These are phyloP conservation scores for Simalia tracyae DNA, from an alignment of 2,797 vertebrate genomes.

Conservation along the genomic window DNA sequence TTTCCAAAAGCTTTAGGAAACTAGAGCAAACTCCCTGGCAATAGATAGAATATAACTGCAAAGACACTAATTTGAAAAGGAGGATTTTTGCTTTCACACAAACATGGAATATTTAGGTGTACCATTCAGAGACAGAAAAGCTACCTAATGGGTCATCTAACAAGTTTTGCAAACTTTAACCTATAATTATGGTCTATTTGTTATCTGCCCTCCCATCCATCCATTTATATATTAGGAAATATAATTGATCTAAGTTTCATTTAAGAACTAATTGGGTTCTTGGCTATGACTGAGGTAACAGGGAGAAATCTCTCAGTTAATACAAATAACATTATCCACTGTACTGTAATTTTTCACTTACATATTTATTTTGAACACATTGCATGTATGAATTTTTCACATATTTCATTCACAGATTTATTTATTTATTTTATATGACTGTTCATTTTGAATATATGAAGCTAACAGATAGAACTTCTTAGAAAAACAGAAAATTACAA, in stretches of 20 bases:
- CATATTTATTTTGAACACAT: neutral
- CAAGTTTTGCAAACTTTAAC: neutral
- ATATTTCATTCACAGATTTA: neutral
- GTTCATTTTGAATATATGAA: neutral
- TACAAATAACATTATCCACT: neutral
- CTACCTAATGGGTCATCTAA: neutral
- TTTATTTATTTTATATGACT: neutral
- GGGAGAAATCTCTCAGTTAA: neutral
- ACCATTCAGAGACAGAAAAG: neutral
- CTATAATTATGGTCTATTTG: neutral
- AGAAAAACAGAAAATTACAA: neutral
- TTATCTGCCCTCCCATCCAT: neutral
- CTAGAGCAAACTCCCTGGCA: neutral
- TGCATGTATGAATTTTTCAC: neutral
- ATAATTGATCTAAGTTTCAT: neutral
- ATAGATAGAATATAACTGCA: neutral
- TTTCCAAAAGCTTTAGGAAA: neutral
- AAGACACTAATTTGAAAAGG: neutral
- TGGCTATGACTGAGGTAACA: neutral
- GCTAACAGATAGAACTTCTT: neutral
- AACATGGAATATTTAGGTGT: neutral
- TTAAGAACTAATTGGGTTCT: neutral
- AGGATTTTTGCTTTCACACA: neutral
- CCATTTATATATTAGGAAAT: neutral
- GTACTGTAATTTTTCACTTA: neutral